These are phyloP conservation scores for Pygathrix nemaeus DNA, from an alignment of 2,113 vertebrate species.

Conservation along the genomic window DNA sequence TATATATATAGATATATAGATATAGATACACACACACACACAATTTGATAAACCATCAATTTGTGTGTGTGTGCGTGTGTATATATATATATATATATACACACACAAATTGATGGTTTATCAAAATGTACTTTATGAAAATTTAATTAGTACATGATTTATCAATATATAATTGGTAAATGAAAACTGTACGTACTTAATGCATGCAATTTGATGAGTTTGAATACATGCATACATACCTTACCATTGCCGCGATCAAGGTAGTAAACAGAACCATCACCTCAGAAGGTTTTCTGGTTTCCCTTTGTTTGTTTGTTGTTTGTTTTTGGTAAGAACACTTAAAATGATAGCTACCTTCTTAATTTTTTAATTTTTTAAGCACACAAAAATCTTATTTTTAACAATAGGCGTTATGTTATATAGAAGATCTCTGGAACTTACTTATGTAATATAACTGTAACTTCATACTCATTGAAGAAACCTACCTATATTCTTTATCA, in stretches of 20 bases:
- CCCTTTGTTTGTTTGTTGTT: background rate
- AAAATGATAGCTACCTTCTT: background rate
- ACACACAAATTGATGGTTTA: no score
- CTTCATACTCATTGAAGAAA: background rate
- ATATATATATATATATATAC: rapidly evolving
- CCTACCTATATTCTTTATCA: rapidly evolving
- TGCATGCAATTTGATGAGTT: background rate
- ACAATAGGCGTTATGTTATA: background rate
- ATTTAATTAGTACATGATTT: no score
- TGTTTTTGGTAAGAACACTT: background rate
- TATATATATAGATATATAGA: no score
- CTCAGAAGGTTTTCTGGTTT: background rate
- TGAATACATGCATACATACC: rapidly evolving
- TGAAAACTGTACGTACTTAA: background rate
- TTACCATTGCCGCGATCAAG: background rate
- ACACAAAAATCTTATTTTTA: background rate
- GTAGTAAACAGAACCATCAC: background rate
- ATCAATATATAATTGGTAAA: background rate
- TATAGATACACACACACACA: no score
- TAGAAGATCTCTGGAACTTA: background rate
- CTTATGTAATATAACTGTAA: background rate
- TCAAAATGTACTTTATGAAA: no score
- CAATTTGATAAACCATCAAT: no score
- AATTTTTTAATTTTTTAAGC: background rate
- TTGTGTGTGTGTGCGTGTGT: no score